Evolutionary conservation across 2,113 vertebrate species (phyloP), one percentile per base, ranked within the genome.

Genomic region (Cinclus cinclus): DNA sequence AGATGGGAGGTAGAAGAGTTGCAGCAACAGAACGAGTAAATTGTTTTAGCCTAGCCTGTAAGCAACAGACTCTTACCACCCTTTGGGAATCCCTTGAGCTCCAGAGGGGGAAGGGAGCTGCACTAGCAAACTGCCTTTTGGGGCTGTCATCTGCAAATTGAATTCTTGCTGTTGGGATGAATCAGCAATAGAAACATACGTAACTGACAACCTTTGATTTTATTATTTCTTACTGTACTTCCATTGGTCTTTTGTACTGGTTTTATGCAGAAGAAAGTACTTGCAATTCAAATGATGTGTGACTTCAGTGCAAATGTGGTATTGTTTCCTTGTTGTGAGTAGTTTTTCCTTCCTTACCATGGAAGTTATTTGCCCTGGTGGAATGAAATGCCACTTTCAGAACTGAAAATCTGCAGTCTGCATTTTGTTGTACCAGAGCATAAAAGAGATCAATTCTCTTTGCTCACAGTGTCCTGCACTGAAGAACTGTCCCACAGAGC

Each of bases 111-210:
- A 83, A 81, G 28, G 41, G 62, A 82, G 80, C 69, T 76, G 81
- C 49, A 33, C 33, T 56, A 84, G 47, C 83, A 87, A 87, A 92
- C 46, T 75, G 64, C 94, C 87, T 87, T 83, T 67, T 47, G 69
- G 73, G 58, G 65, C 65, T 94, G 86, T 90, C 83, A 89, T 75
- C 83, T 91, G 73, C 56, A 87, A 90, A 71, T 74, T 71, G 87
- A 84, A 78, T 89, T 91, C 68, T 89, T 94, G 77, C 87, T 91
- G 60, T 68, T 69, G 89, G 89, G 92, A 49, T 78, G 87, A 89
- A 87, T 67, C 95, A 82, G 83, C 39, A 46, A 44, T 75, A 82
- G 87, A 71, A 94, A 75, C 89, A 78, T 53, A 41, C 65, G 64
- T 87, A 91, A 79, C 52, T 84, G 62, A 56, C 0, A 3, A 89